These are phyloP conservation scores for Hypsopygia costalis DNA, from an alignment of 2,888 invertebrate genomes.

Conservation along the genomic window DNA sequence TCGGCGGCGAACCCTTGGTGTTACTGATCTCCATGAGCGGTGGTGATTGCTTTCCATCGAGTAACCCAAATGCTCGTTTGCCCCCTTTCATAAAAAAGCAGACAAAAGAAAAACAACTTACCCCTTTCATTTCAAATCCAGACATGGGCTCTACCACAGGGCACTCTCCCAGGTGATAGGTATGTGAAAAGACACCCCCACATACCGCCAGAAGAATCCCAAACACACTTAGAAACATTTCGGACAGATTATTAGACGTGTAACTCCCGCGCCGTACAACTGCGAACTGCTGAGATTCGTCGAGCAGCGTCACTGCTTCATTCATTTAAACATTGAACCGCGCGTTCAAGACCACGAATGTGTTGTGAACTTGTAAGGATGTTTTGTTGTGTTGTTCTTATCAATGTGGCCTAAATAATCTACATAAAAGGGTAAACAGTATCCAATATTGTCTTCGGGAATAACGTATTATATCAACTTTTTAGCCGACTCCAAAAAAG, in stretches of 20 bases:
- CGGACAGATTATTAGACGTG: constrained; percentile 14
- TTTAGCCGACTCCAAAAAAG: too few relatives aligned
- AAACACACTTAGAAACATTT: constrained; percentile 37
- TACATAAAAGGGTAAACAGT: too few relatives aligned
- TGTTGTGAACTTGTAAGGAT: constrained; percentile 17
- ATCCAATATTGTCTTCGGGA: too few relatives aligned
- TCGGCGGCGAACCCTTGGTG: too few relatives aligned
- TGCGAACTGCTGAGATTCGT: constrained; percentile 14
- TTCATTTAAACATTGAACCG: constrained; percentile 5
- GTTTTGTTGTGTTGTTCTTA: constrained; percentile 1
- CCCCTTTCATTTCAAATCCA: constrained; percentile 87
- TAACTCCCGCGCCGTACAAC: constrained; percentile 1
- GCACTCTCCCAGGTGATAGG: constrained; percentile 87
- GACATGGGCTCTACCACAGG: constrained; percentile 87
- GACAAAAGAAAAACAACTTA: constrained; percentile 53
- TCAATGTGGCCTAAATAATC: too few relatives aligned
- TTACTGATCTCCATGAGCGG: too few relatives aligned
- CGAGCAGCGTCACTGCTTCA: background rate
- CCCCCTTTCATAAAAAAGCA: too few relatives aligned
- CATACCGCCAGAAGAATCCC: constrained; percentile 43
- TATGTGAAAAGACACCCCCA: constrained; percentile 73
- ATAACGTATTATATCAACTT: too few relatives aligned
- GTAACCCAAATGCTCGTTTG: too few relatives aligned
- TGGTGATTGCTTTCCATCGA: too few relatives aligned
- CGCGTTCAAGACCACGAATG: constrained; percentile 18